Conservation (phyloP, 2,113 vertebrate species). For the Gasterosteus aculeatus region DNA sequence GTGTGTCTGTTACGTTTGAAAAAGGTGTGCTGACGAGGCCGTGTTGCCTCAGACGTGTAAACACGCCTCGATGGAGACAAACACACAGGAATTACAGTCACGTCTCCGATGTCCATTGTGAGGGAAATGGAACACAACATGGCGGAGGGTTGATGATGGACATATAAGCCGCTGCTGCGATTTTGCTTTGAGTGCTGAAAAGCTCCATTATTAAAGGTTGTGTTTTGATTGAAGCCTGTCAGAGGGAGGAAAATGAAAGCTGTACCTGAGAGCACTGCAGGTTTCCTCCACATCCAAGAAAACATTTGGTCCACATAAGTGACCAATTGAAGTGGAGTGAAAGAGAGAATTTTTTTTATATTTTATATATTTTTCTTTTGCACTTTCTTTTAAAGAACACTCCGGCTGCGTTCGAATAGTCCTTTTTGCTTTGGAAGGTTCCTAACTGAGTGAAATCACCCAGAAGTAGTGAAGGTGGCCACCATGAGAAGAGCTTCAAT, state of each 20-base stretch:
- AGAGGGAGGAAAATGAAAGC: neutral
- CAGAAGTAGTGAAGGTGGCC: no score
- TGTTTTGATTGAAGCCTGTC: neutral
- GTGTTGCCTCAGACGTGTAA: conserved; percentile 8
- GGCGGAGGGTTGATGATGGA: conserved; percentile 21
- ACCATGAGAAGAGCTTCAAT: no score
- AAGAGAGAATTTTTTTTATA: neutral
- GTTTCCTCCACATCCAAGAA: neutral
- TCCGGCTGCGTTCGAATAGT: no score
- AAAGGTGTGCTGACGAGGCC: conserved; percentile 13
- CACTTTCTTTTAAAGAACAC: neutral
- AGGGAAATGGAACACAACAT: neutral
- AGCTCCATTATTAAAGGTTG: conserved; percentile 8
- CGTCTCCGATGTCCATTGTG: neutral
- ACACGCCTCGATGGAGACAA: neutral
- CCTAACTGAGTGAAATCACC: no score
- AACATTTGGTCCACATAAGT: neutral
- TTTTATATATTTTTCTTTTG: neutral
- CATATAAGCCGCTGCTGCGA: neutral
- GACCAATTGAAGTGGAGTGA: neutral
- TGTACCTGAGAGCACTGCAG: neutral
- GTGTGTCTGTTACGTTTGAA: neutral
- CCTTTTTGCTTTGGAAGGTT: no score
- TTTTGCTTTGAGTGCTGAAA: neutral
- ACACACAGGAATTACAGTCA: conserved; percentile 14